Base-by-base conservation (phyloP, 2,888 invertebrate species). In the Desoria tigrina region DNA sequence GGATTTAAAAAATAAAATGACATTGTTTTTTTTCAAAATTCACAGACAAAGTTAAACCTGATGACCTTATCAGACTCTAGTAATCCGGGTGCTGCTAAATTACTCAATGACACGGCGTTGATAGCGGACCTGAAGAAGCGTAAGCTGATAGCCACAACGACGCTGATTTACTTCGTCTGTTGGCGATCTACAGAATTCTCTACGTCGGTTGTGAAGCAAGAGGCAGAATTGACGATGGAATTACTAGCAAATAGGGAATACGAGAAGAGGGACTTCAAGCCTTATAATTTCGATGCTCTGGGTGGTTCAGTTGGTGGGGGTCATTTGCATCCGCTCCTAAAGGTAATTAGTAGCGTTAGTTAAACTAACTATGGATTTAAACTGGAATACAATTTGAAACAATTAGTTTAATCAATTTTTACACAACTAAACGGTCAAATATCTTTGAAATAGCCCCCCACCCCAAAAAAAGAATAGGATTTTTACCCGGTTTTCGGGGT, bases 211-310 rank as follows among this genome's bases (percentile, higher is more conserved):
- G 86, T 85, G 60, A 97, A 97, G 80, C 84, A 90, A 65, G 96
- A 97, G 81, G 92, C 96, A 0, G 98, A 99, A 81, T 83, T 99
- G 67, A 98, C 97, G 0, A 85, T 89, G 58, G 97, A 98, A 78
- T 94, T 99, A 91, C 82, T 99, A 32, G 79, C 87, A 21, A 87
- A 85, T 62, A 94, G 92, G 0, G 84, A 88, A 1, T 99, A 98
- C 98, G 90, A 92, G 79, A 85, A 84, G 2, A 86, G 92, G 71
- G 86, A 88, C 75, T 99, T 98, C 83, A 99, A 99, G 79, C 87
- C 90, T 0, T 98, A 97, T 78, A 99, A 99, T 81, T 95, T 98
- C 81, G 89, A 94, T 82, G 94, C 99, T 2, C 80, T 94, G 75
- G 93, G 95, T 37, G 88, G 90, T 24, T 84, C 88, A 0, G 89